These are phyloP conservation scores for Meteorus colon DNA, from an alignment of 2,888 invertebrate species.

Conservation along the genomic window DNA sequence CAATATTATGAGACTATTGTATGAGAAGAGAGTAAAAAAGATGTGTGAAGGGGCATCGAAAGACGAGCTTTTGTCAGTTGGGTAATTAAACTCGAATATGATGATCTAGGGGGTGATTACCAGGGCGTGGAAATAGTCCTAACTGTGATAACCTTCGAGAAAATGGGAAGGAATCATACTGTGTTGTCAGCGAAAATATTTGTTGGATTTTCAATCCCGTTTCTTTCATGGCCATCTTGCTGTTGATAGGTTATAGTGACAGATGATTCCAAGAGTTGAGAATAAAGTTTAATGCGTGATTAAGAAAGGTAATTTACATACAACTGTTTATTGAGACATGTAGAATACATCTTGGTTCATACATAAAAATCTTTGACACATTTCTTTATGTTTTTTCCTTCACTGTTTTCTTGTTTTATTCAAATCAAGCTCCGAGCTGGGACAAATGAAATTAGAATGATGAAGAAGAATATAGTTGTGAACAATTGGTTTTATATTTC, in stretches of 20 bases:
- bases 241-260: neutral
- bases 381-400: slow-evolving; percentile 49
- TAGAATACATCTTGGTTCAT: slow-evolving; percentile 74
- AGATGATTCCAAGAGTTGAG: neutral
- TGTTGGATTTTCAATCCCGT: neutral
- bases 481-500: slow-evolving; percentile 43
- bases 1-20: neutral
- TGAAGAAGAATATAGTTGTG: slow-evolving; percentile 21
- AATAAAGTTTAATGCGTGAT: slow-evolving; percentile 1
- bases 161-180: neutral
- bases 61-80: neutral
- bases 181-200: neutral
- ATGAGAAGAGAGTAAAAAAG: neutral
- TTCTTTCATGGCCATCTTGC: neutral
- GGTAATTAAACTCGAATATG: slow-evolving; percentile 18
- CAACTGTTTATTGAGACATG: slow-evolving; percentile 81
- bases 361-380: slow-evolving; percentile 74
- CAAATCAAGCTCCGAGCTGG: slow-evolving; percentile 72
- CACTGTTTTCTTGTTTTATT: slow-evolving; percentile 12
- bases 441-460: slow-evolving; percentile 35
- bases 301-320: slow-evolving; percentile 77
- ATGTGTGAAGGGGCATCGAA: neutral
- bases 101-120: slow-evolving; percentile 25
- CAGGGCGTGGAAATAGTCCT: slow-evolving; percentile 7
- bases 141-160: neutral